These are phyloP conservation scores for Oligia latruncula DNA, from an alignment of 2,888 invertebrate genomes.

Conservation along the genomic window DNA sequence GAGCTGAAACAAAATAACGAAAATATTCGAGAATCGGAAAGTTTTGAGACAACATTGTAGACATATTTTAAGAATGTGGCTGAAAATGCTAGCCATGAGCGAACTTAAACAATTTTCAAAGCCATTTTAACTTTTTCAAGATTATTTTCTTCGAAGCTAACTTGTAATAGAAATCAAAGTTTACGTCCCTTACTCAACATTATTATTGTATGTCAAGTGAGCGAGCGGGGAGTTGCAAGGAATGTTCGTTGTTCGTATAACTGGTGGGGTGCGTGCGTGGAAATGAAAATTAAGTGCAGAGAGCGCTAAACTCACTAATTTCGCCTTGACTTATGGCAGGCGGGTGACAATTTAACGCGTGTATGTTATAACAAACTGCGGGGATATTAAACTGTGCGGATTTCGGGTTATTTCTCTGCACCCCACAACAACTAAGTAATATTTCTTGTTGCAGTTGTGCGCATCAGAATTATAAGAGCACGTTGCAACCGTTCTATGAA, in stretches of 20 bases:
- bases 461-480: constrained; percentile 59
- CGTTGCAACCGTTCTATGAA: constrained; percentile 53
- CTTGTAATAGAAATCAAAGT: constrained; percentile 59
- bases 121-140: constrained; percentile 54
- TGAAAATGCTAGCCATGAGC: constrained; percentile 47
- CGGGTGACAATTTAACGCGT: constrained; percentile 78
- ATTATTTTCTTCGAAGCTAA: constrained; percentile 51
- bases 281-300: constrained; percentile 80
- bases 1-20: constrained; percentile 24
- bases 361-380: constrained; percentile 79
- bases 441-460: constrained; percentile 75
- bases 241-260: constrained; percentile 56
- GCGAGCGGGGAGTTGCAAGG: constrained; percentile 44
- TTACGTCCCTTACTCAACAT: constrained; percentile 35
- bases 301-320: constrained; percentile 78
- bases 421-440: constrained; percentile 74
- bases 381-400: constrained; percentile 81
- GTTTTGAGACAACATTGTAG: constrained; percentile 28
- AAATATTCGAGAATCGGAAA: constrained; percentile 26
- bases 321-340: constrained; percentile 77
- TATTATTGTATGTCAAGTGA: constrained; percentile 55
- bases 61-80: constrained; percentile 55
- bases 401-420: constrained; percentile 66
- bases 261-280: constrained; percentile 66
- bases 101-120: constrained; percentile 52